Evolutionary conservation across 1,140 invertebrate genomes (phyloP).

Genomic region (Pararge aegeria): DNA sequence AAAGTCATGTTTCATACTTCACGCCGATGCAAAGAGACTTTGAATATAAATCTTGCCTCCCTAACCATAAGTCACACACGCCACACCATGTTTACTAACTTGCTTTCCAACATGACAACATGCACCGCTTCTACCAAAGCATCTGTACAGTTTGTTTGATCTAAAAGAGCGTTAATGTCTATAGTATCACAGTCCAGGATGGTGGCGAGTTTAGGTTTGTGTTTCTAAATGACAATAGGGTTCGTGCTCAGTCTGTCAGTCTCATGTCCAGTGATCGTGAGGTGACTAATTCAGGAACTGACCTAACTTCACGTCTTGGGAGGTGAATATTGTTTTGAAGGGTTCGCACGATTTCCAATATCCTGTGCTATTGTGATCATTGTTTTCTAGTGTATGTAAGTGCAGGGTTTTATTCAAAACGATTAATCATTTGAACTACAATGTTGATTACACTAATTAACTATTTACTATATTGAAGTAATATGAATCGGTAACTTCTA

Average conservation of each 20-base stretch:
- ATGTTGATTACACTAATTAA: no score
- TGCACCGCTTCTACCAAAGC: constrained; percentile 10
- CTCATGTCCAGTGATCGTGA: constrained; percentile 41
- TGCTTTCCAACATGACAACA: constrained; percentile 51
- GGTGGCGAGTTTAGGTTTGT: constrained; percentile 17
- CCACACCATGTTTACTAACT: constrained; percentile 56
- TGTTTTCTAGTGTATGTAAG: background rate
- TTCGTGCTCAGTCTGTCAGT: constrained; percentile 43
- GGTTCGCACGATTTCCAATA: constrained; percentile 13
- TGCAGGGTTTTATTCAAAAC: background rate
- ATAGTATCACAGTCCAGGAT: constrained; percentile 1
- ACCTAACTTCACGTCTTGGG: constrained; percentile 32
- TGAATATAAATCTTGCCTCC: constrained; percentile 44
- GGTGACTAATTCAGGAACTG: constrained; percentile 52
- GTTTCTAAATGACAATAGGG: constrained; percentile 35
- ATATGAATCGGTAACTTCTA: no score
- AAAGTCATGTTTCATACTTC: constrained; percentile 47
- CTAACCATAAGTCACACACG: constrained; percentile 51
- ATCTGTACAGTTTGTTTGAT: background rate
- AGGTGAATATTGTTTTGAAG: constrained; percentile 8
- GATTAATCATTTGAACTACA: no score
- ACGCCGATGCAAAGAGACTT: constrained; percentile 37
- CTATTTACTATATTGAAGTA: no score
- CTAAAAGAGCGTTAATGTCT: constrained; percentile 19
- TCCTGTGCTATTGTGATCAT: background rate